Percentiles rank a stretch among this genome's conserved stretches.
phyloP scores from a whole-genome alignment of 2,113 vertebrate genomes.

The Brachirus orientalis region DNA sequence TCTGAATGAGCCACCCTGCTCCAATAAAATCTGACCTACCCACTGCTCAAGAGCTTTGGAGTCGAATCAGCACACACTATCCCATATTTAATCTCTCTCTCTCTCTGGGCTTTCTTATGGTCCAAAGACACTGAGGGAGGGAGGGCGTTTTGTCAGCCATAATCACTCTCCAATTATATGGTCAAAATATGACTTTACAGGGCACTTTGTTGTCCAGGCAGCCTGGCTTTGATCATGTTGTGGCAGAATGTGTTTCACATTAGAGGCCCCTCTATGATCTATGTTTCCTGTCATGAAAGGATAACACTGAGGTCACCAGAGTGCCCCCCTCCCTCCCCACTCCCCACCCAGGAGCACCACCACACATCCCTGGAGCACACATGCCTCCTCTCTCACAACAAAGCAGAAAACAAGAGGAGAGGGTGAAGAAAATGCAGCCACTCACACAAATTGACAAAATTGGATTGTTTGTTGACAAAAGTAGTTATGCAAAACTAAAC shows the following conservation, averaged over 20 bases:
- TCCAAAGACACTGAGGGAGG: conserved; percentile 15
- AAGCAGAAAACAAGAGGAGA: conserved; percentile 8
- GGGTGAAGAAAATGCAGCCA: not conserved
- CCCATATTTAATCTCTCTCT: conserved; percentile 58
- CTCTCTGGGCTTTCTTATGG: conserved; percentile 51
- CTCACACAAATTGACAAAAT: not conserved
- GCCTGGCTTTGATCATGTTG: conserved; percentile 81
- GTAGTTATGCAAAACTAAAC: not conserved
- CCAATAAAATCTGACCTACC: conserved; percentile 69
- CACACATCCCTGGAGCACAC: conserved; percentile 75
- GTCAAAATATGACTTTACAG: conserved; percentile 81
- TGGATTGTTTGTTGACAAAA: not conserved
- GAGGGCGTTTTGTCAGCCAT: conserved; percentile 81
- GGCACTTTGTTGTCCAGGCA: conserved; percentile 79
- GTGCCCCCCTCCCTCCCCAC: conserved; percentile 81
- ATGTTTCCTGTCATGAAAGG: conserved; percentile 92
- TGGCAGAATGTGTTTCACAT: conserved; percentile 81
- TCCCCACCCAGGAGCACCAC: conserved; percentile 74
- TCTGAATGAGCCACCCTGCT: conserved; percentile 53
- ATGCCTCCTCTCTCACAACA: not conserved
- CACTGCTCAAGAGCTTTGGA: conserved; percentile 43
- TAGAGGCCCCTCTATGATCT: conserved; percentile 83
- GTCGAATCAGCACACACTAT: conserved; percentile 60
- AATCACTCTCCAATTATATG: conserved; percentile 83
- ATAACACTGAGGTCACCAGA: conserved; percentile 88